Base-by-base conservation (phyloP, 2,113 vertebrate genomes). In the Hymenochirus boettgeri region DNA sequence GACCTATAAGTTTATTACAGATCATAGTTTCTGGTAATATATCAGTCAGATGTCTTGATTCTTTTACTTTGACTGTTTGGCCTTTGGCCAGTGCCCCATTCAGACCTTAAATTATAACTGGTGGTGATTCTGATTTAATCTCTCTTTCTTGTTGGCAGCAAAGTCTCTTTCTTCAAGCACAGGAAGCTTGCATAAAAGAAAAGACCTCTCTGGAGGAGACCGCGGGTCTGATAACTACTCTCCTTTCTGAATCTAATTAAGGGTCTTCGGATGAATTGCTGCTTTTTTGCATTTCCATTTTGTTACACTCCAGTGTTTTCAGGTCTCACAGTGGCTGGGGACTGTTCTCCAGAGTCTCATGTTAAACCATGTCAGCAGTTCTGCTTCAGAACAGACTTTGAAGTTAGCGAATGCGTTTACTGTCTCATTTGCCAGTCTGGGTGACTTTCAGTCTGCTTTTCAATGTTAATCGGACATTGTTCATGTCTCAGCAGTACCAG, bases 381-480 rank as follows among this genome's bases (percentile, higher is more conserved):
- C 70, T 17, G 51, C 62, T 31, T 54, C 10, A 3, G 15, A 47
- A 23, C 7, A 1, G 8, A 29, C 53, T 7, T 52, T 47, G 60
- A 5, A 3, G 15, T 60, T 52, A 55, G 57, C 21, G 35, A 71
- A 3, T 0, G 1, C 1, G 1, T 29, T 51, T 47, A 66, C 21
- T 18, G 72, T 67, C 69, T 74, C 75, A 18, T 2, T 60, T 7
- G 18, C 57, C n/a, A 26, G 21, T 7, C 45, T 18, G 42, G 46
- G 73, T 56, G 70, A 71, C 75, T 61, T 73, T 67, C 71, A 57
- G 51, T 67, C 58, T 22, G 18, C 63, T 25, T 18, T 18, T 63
- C 66, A 35, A 17, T 15, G 57, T 55, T 67, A 53, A 66, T 56
- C 26, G 33, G 72, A 53, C 13, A 45, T 55, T 27, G 70, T 50